Percentiles rank a stretch among this genome's conserved stretches.
Conservation (phyloP, 2,888 invertebrate species). For the Trachelus tabidus region DNA sequence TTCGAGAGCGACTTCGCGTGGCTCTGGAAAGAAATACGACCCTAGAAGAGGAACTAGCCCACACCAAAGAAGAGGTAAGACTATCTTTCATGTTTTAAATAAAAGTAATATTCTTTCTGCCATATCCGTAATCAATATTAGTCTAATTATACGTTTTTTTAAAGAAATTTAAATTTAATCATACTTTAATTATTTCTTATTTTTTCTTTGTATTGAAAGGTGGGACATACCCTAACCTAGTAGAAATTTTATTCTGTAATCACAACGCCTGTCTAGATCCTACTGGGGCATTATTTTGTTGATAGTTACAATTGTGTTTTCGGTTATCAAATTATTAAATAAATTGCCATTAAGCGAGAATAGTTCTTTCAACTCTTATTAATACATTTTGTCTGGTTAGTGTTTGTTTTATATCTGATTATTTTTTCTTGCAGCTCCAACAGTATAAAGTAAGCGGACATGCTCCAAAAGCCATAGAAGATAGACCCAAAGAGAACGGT, state of each 20-base stretch:
- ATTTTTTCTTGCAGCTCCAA: constrained; percentile 73
- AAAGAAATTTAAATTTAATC: too few species aligned
- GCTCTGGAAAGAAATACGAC: constrained; percentile 95
- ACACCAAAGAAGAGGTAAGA: constrained; percentile 95
- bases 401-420: not conserved
- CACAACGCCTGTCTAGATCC: too few species aligned
- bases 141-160: too few species aligned
- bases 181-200: too few species aligned
- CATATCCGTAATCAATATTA: too few species aligned
- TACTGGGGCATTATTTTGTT: not conserved
- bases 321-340: not conserved
- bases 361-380: not conserved
- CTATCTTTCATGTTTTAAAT: not conserved
- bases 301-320: not conserved
- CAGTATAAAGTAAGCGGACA: constrained; percentile 82
- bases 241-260: too few species aligned
- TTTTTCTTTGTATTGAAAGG: too few species aligned
- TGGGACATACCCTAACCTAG: too few species aligned
- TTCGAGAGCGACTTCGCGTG: constrained; percentile 94
- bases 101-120: not conserved
- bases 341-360: not conserved
- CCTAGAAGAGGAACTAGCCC: constrained; percentile 94
- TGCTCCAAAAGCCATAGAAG: constrained; percentile 71
- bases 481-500: constrained; percentile 85
- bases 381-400: not conserved